These are phyloP conservation scores for Agrotis ipsilon DNA, from an alignment of 2,888 invertebrate species.

Conservation along the genomic window DNA sequence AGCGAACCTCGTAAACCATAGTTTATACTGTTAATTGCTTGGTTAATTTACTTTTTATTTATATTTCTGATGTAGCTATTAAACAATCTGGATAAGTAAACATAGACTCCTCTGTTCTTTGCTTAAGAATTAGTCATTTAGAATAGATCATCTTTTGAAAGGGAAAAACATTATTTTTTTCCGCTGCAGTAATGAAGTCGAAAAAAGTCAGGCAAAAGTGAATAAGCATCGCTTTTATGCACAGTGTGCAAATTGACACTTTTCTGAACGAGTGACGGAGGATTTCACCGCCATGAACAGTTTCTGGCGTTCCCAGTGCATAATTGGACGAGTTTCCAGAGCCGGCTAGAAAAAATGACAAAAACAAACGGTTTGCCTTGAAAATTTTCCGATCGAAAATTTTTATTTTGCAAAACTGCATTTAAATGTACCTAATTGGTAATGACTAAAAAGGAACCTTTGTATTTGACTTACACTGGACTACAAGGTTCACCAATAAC, in stretches of 20 bases:
- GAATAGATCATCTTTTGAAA: not conserved
- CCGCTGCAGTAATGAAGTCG: not conserved
- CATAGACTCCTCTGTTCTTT: not conserved
- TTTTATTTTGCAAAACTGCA: too few species aligned
- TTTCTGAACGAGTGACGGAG: not conserved
- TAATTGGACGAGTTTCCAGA: constrained; percentile 8
- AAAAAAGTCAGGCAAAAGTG: not conserved
- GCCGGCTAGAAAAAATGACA: not conserved
- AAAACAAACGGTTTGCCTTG: not conserved
- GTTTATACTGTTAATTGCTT: constrained; percentile 12
- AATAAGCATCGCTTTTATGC: constrained; percentile 1
- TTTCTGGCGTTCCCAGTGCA: not conserved
- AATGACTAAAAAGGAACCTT: too few species aligned
- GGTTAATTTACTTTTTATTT: constrained; percentile 3
- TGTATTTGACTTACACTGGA: too few species aligned
- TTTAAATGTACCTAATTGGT: too few species aligned
- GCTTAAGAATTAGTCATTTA: not conserved
- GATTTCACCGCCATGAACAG: constrained; percentile 11
- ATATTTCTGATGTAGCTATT: not conserved
- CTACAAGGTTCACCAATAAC: too few species aligned
- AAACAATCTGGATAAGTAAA: not conserved
- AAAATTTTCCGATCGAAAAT: not conserved
- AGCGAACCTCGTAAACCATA: constrained; percentile 36
- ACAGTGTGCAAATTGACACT: constrained; percentile 23
- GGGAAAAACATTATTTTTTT: constrained; percentile 3